Evolutionary conservation across 2,113 vertebrate genomes (phyloP).

Genomic region (Pyrgilauda ruficollis): DNA sequence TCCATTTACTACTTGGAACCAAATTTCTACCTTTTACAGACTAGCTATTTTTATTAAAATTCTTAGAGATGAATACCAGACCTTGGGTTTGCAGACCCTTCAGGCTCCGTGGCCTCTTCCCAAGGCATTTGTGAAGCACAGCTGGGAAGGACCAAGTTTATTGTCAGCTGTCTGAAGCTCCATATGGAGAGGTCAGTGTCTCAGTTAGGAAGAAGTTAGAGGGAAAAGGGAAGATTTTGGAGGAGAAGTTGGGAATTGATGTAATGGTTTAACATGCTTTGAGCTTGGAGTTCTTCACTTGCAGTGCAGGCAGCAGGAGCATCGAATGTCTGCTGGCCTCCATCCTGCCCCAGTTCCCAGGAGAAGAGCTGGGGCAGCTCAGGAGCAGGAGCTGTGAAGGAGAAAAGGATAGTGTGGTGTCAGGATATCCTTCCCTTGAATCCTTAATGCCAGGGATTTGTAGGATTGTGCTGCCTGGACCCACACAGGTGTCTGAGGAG

Average conservation of each 20-base stretch:
- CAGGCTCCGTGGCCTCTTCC: neutral
- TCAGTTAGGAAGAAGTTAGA: neutral
- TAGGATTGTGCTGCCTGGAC: neutral
- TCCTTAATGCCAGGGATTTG: neutral
- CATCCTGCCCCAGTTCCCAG: neutral
- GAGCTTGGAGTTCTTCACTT: neutral
- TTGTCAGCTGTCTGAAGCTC: neutral
- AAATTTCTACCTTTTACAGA: neutral
- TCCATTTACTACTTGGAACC: neutral
- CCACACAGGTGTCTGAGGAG: accelerated
- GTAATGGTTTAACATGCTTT: neutral
- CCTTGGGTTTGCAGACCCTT: neutral
- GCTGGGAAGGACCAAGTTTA: neutral
- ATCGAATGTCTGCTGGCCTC: neutral
- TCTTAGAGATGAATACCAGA: neutral
- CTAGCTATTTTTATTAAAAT: neutral
- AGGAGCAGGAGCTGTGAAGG: neutral
- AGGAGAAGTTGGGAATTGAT: neutral
- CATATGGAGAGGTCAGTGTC: neutral
- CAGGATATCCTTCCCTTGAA: neutral
- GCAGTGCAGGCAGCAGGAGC: neutral
- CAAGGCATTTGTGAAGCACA: neutral
- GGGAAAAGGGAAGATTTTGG: neutral
- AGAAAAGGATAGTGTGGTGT: neutral
- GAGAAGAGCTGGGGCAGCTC: neutral